Evolutionary conservation across 2,888 invertebrate genomes (phyloP).

Genomic region (Eilema sororculum): DNA sequence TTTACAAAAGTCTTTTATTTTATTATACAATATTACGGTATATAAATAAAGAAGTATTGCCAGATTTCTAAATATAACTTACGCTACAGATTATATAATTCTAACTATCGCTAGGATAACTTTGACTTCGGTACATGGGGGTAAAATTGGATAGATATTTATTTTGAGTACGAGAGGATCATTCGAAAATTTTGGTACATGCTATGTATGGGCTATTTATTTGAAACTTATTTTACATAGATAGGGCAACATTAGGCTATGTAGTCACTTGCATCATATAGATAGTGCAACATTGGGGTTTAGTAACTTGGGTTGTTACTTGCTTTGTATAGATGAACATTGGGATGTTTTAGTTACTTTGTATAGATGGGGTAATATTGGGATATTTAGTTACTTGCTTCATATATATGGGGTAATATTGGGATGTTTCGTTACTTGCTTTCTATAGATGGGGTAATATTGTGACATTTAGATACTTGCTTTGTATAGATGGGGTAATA

Average conservation of each 20-base stretch:
- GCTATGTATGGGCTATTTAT: not conserved
- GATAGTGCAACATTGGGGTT: no score
- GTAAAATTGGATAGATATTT: not conserved
- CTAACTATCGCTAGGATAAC: not conserved
- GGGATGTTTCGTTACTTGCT: no score
- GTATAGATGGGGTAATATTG: no score
- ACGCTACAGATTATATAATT: slow-evolving; percentile 6
- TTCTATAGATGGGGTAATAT: no score
- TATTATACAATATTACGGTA: slow-evolving; percentile 60
- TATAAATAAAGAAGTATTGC: slow-evolving; percentile 40
- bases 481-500: no score
- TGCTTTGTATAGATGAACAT: no score
- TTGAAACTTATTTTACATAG: not conserved
- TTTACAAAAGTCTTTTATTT: slow-evolving; percentile 14
- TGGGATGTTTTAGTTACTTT: no score
- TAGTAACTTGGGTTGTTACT: no score
- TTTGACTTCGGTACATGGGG: not conserved
- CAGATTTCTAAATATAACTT: slow-evolving; percentile 11
- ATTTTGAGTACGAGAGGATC: not conserved
- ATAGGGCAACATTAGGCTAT: not conserved
- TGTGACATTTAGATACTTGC: no score
- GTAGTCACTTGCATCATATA: not conserved
- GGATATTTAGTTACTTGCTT: no score
- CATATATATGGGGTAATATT: no score
- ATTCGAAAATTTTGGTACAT: not conserved